Evolutionary conservation across 2,888 invertebrate species (phyloP).

Genomic region (Drosophila falleni): DNA sequence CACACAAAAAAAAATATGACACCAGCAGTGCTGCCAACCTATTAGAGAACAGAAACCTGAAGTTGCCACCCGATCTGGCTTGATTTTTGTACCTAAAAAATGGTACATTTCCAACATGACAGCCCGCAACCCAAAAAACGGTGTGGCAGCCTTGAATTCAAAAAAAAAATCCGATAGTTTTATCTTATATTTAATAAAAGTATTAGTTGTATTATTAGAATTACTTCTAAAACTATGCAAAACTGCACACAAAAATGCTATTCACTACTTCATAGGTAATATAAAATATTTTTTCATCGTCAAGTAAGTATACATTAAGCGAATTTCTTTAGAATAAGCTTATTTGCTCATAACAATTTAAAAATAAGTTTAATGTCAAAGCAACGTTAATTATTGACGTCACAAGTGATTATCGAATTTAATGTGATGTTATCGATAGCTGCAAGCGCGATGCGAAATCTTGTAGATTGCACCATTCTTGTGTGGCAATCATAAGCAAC

Average conservation of each 20-base stretch:
- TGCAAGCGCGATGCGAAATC: not conserved
- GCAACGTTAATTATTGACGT: not conserved
- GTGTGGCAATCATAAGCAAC: slow-evolving; percentile 31
- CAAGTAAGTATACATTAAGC: not conserved
- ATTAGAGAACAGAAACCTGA: not conserved
- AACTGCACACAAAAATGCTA: no score
- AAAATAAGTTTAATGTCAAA: not conserved
- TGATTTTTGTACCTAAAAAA: no score
- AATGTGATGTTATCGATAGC: not conserved
- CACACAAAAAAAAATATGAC: slow-evolving; percentile 22
- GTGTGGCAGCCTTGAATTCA: no score
- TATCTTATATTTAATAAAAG: no score
- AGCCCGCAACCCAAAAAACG: no score
- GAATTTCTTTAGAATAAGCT: not conserved
- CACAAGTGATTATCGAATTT: not conserved
- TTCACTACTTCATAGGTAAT: no score
- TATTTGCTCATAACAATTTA: not conserved
- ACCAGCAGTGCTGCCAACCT: not conserved
- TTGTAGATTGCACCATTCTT: not conserved
- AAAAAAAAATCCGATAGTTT: no score
- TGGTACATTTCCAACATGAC: no score
- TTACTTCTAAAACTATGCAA: no score
- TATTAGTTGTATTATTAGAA: no score
- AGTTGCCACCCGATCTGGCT: no score
- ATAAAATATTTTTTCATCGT: no score